These are phyloP conservation scores for Seira ritae DNA, from an alignment of 2,888 invertebrate genomes.

Conservation along the genomic window DNA sequence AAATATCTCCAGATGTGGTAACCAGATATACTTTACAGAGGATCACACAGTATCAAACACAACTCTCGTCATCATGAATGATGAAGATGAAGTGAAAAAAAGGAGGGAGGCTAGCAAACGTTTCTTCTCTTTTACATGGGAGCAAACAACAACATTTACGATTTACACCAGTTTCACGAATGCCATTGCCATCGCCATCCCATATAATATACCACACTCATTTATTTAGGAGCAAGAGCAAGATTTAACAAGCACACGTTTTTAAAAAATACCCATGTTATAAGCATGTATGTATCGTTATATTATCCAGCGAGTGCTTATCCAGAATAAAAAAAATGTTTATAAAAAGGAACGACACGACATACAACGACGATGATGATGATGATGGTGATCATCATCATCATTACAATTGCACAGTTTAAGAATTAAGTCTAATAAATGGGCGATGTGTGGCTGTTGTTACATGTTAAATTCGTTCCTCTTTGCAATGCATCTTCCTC, in stretches of 20 bases:
- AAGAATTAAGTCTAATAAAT: constrained; percentile 35
- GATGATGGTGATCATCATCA: constrained; percentile 33
- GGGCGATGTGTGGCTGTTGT: constrained; percentile 48
- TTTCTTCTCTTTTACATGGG: not conserved
- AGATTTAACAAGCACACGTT: not conserved
- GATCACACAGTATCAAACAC: constrained; percentile 14
- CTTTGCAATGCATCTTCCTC: not conserved
- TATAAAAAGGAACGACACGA: not conserved
- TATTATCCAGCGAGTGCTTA: not conserved
- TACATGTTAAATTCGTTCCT: constrained; percentile 49
- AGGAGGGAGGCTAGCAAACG: constrained; percentile 31
- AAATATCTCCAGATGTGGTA: constrained; percentile 66
- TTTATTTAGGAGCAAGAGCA: constrained; percentile 34
- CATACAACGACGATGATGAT: too few relatives aligned
- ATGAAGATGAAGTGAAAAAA: constrained; percentile 39
- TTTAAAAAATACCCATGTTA: not conserved
- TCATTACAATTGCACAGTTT: not conserved
- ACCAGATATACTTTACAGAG: constrained; percentile 63
- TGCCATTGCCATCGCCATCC: constrained; percentile 7
- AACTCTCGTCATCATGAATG: constrained; percentile 39
- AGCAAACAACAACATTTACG: constrained; percentile 29
- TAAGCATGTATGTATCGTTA: too few relatives aligned
- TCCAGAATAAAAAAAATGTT: not conserved
- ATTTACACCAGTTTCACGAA: constrained; percentile 24
- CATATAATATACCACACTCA: constrained; percentile 38